Percentiles rank a stretch among this genome's conserved stretches.
These are phyloP conservation scores for Rhagophthalmus giganteus DNA, from an alignment of 2,888 invertebrate species.

Conservation along the genomic window DNA sequence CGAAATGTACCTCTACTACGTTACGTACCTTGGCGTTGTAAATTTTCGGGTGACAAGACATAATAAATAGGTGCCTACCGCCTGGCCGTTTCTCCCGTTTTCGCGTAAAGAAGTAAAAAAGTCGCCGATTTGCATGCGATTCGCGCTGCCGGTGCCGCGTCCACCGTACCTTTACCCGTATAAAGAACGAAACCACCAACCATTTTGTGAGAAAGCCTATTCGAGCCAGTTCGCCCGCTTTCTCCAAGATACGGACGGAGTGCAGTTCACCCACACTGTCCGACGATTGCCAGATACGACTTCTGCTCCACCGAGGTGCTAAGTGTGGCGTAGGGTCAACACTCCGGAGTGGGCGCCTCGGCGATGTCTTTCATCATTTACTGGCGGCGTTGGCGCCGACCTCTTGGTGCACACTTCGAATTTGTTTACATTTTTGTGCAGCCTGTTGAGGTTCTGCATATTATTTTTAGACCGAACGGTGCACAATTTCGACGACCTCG, in stretches of 20 bases:
- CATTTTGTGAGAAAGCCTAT: conserved; percentile 37
- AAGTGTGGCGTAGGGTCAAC: conserved; percentile 36
- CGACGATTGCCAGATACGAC: conserved; percentile 25
- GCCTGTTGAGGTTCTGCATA: conserved; percentile 12
- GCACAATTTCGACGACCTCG: conserved; percentile 2
- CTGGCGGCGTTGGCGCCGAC: conserved; percentile 35
- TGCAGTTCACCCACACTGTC: conserved; percentile 35
- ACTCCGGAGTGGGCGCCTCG: conserved; percentile 35
- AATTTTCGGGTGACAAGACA: too few species aligned
- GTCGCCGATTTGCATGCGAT: conserved; percentile 21
- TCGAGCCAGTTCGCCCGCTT: conserved; percentile 31
- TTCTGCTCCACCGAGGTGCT: conserved; percentile 29
- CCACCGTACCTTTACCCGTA: conserved; percentile 17
- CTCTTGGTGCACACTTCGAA: conserved; percentile 33
- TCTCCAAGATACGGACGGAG: conserved; percentile 27
- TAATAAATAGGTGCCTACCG: conserved; percentile 16
- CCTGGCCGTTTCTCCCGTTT: conserved; percentile 22
- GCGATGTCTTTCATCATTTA: conserved; percentile 36
- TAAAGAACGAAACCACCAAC: conserved; percentile 28
- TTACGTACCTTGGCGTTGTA: too few species aligned
- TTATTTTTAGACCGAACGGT: conserved; percentile 16
- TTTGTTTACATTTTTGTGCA: conserved; percentile 32
- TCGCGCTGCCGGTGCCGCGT: conserved; percentile 20
- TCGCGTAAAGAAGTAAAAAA: conserved; percentile 27
- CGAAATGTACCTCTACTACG: too few species aligned